Percentiles rank a stretch among this genome's conserved stretches.
Evolutionary conservation across 2,888 invertebrate species (phyloP).

Genomic region (Druceiella hillmani): DNA sequence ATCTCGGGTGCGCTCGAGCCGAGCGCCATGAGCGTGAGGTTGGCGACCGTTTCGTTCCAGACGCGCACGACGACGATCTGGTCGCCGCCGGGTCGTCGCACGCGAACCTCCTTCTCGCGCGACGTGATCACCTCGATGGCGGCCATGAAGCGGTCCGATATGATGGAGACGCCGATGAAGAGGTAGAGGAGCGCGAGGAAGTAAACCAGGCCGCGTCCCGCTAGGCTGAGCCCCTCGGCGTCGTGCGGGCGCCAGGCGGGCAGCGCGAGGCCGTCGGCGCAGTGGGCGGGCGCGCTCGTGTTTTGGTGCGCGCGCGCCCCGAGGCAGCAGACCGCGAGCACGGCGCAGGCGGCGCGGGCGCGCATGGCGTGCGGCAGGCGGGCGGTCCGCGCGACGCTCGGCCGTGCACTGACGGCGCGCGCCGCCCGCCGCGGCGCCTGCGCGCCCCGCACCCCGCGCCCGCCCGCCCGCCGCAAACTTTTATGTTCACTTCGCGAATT

Average conservation of each 20-base stretch:
- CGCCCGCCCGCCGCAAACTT: slow-evolving; percentile 33
- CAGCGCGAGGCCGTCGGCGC: slow-evolving; percentile 80
- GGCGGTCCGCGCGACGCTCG: slow-evolving; percentile 33
- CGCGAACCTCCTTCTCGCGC: slow-evolving; percentile 89
- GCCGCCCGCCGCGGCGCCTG: slow-evolving; percentile 44
- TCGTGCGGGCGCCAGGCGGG: slow-evolving; percentile 87
- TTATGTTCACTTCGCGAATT: too few relatives aligned
- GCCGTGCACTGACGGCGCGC: slow-evolving; percentile 44
- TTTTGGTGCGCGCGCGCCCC: slow-evolving; percentile 18
- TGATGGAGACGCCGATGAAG: slow-evolving; percentile 98
- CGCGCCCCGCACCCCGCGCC: slow-evolving; percentile 49
- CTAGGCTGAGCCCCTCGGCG: slow-evolving; percentile 68
- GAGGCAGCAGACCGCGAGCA: slow-evolving; percentile 33
- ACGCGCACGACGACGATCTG: slow-evolving; percentile 89
- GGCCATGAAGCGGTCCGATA: slow-evolving; percentile 99
- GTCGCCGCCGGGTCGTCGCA: slow-evolving; percentile 84
- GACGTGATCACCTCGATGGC: slow-evolving; percentile 99
- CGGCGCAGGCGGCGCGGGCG: slow-evolving; percentile 24
- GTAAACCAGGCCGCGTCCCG: slow-evolving; percentile 85
- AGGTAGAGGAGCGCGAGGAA: slow-evolving; percentile 86
- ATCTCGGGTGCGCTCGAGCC: slow-evolving; percentile 99
- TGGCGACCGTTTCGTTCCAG: slow-evolving; percentile 99
- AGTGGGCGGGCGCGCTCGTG: slow-evolving; percentile 36
- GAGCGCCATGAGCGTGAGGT: slow-evolving; percentile 96
- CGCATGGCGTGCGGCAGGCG: slow-evolving; percentile 37